Evolutionary conservation across 2,888 invertebrate species (phyloP), one percentile per base, ranked within the genome.

Genomic region (Anthophora plumipes): DNA sequence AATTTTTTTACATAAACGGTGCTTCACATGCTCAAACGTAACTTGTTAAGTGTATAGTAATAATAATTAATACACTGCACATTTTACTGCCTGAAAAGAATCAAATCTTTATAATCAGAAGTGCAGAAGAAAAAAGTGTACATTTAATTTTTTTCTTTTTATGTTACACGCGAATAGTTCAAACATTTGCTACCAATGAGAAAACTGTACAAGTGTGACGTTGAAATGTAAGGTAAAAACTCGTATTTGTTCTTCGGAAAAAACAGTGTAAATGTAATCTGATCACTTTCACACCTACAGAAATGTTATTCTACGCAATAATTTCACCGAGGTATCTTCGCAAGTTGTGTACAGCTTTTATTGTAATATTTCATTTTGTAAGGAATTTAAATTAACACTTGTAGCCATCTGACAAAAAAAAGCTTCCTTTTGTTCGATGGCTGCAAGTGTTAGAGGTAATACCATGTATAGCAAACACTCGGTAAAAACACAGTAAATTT

Each of bases 61-160:
- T 43, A 43, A 55, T 61, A 48, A 48, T 48, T 31, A n/a, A 63
- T 48, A 67, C 43, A 72, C 59, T 73, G 72, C 72, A 81, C 68
- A 77, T 64, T 67, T 80, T 79, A 80, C 81, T 81, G 81, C 81
- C 81, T 46, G 43, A 66, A 41, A 25, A 70, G 20, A 41, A 64
- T 66, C 22, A 66, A 73, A 64, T 64, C 48, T 72, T 78, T n/a
- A 31, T 69, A n/a, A 68, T 48, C 52, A 46, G 48, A 39, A 63
- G 25, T 50, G 50, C 66, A n/a, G n/a, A n/a, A n/a, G n/a, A n/a
- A 46, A n/a, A 43, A 12, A 67, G 12, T 11, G 55, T 46, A 55
- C 37, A 4, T 59, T 61, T 22, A 43, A 46, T 59, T 31, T 54
- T 54, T 63, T 46, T n/a, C n/a, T 1, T 31, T 31, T 55, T 57